Percentiles rank a stretch among this genome's conserved stretches.
Conservation (phyloP, 2,888 invertebrate genomes). For the Germaria angustata region DNA sequence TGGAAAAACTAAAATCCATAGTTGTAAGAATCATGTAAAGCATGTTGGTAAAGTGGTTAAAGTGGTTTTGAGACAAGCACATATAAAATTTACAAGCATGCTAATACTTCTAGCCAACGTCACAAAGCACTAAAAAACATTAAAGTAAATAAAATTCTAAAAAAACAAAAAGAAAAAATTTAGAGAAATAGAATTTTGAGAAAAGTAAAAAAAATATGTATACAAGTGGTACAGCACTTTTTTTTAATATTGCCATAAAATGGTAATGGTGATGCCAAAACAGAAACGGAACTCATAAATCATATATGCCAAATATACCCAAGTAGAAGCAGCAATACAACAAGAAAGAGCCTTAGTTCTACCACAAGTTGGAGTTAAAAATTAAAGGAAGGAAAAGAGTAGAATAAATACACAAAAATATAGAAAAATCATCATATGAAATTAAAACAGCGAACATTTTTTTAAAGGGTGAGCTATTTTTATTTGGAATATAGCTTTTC, state of each 20-base stretch:
- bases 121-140: conserved; percentile 52
- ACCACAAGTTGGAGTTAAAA: conserved; percentile 15
- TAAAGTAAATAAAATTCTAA: conserved; percentile 52
- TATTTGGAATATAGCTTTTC: too few species aligned
- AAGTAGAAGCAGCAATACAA: not conserved
- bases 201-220: conserved; percentile 10
- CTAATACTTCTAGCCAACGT: conserved; percentile 64
- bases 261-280: conserved; percentile 50
- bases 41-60: conserved; percentile 67
- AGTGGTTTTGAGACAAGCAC: conserved; percentile 66
- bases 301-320: conserved; percentile 69
- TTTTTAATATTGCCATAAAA: not conserved
- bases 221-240: not conserved
- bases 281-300: conserved; percentile 75
- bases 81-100: conserved; percentile 66
- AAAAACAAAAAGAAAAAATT: not conserved
- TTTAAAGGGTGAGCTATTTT: not conserved
- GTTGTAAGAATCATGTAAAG: conserved; percentile 65
- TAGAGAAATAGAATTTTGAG: not conserved
- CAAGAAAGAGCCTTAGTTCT: conserved; percentile 11
- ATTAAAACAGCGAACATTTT: conserved; percentile 38
- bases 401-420: conserved; percentile 12
- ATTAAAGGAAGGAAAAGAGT: not conserved
- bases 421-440: conserved; percentile 52
- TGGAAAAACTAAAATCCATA: conserved; percentile 51